Base-by-base conservation (phyloP, 1,140 invertebrate genomes). In the Camponotus pennsylvanicus region DNA sequence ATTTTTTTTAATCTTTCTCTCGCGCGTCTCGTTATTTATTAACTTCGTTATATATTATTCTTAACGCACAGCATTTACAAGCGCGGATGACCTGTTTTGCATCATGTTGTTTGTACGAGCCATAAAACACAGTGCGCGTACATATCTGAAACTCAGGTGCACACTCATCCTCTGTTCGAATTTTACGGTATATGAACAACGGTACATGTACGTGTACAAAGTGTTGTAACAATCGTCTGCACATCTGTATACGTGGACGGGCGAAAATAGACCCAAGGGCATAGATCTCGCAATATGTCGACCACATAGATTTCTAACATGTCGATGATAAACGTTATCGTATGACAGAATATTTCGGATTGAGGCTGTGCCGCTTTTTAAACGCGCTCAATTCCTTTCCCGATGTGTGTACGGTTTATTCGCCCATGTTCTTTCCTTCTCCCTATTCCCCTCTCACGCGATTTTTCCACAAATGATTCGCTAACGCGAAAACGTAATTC, bases 401-500 rank as follows among this genome's bases (percentile, higher is more conserved):
- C 21, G 21, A 37, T 4, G 27, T 32, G 59, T 11, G n/a, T n/a
- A 18, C 37, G 66, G 6, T 59, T 73, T 61, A 73, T 42, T 9
- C 37, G n/a, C 37, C 11, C 37, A 21, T 27, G 27, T 21, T 15
- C 15, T 8, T 15, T 8, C 21, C 45, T 3, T 27, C 6, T 7
- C 4, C 0, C 45, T 49, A 18, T 18, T 52, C 32, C 8, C 11
- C 27, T 5, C n/a, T 52, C 57, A 67, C 15, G 49, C 49, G 49
- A 52, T 52, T 79, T 85, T 73, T 57, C 71, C 69, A 34, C 76
- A 57, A 76, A 70, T 70, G 57, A 37, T n/a, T 42, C 55, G 40
- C 63, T 75, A 88, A 71, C 75, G 66, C 52, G 59, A 67, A 57
- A 84, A 89, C 59, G 57, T 69, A 88, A 85, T 88, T 69, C 75